These are phyloP conservation scores for Spea multiplicata DNA, from an alignment of 2,113 vertebrate genomes.

Conservation along the genomic window DNA sequence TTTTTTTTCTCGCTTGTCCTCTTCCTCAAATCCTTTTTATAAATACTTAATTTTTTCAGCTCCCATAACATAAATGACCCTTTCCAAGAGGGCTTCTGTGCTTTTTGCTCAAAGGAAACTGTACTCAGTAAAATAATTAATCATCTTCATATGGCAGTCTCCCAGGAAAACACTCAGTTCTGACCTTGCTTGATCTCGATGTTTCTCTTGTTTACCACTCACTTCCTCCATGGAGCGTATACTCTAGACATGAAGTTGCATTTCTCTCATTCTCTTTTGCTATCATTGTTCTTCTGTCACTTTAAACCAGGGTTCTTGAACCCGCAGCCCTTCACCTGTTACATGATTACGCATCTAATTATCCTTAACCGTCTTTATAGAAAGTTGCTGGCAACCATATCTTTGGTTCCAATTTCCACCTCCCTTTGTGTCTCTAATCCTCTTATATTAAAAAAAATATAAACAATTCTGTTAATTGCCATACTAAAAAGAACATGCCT, in stretches of 20 bases:
- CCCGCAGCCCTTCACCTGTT: too few relatives aligned
- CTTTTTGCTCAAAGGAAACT: not conserved
- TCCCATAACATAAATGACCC: not conserved
- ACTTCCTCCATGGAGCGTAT: not conserved
- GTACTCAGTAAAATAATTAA: not conserved
- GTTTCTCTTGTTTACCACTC: not conserved
- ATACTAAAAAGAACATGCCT: too few relatives aligned
- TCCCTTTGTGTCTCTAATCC: too few relatives aligned
- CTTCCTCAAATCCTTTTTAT: not conserved
- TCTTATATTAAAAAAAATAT: too few relatives aligned
- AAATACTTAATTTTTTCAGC: not conserved
- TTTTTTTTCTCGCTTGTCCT: not conserved
- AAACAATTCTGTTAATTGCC: too few relatives aligned
- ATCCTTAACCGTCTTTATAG: too few relatives aligned
- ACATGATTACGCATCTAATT: not conserved
- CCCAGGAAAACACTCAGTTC: not conserved
- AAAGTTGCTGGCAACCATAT: too few relatives aligned
- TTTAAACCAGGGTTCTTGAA: too few relatives aligned
- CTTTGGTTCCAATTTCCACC: too few relatives aligned
- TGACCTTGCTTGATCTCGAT: not conserved
- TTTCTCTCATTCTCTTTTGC: too few relatives aligned
- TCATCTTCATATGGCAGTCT: not conserved
- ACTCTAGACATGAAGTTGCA: too few relatives aligned
- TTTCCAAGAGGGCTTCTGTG: not conserved
- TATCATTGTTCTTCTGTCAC: too few relatives aligned